Conservation (phyloP, 2,797 vertebrate species). For the Enteromius argenteus region DNA sequence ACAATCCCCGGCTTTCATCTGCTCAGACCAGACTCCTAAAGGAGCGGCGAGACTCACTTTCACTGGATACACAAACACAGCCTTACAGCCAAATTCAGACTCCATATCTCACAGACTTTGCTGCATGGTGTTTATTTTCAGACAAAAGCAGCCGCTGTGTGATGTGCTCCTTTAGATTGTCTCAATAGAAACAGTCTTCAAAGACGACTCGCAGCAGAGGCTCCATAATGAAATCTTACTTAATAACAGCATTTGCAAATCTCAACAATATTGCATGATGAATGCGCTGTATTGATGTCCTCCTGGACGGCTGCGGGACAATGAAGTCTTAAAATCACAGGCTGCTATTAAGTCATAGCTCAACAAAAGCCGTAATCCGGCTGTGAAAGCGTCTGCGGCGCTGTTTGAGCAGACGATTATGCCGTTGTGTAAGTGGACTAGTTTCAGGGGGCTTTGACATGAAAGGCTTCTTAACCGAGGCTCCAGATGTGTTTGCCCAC, state of each 20-base stretch:
- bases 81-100: not conserved
- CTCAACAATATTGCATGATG: not conserved
- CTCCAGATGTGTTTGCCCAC: conserved; percentile 18
- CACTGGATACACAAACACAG: not conserved
- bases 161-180: not conserved
- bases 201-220: not conserved
- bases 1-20: not conserved
- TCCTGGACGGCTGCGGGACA: not conserved
- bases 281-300: not conserved
- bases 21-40: conserved; percentile 64
- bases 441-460: not conserved
- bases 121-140: not conserved
- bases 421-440: not conserved
- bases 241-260: not conserved
- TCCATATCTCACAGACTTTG: not conserved
- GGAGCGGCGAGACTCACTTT: not conserved
- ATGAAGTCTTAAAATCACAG: conserved; percentile 16
- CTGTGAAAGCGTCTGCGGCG: not conserved
- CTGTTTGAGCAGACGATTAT: conserved; percentile 10
- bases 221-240: conserved; percentile 1
- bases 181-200: not conserved
- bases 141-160: not conserved
- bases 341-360: conserved; percentile 2
- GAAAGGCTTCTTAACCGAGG: conserved; percentile 1
- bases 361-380: not conserved